Conservation (phyloP, 2,797 vertebrate species). For the Oceanodroma leucorhoa region DNA sequence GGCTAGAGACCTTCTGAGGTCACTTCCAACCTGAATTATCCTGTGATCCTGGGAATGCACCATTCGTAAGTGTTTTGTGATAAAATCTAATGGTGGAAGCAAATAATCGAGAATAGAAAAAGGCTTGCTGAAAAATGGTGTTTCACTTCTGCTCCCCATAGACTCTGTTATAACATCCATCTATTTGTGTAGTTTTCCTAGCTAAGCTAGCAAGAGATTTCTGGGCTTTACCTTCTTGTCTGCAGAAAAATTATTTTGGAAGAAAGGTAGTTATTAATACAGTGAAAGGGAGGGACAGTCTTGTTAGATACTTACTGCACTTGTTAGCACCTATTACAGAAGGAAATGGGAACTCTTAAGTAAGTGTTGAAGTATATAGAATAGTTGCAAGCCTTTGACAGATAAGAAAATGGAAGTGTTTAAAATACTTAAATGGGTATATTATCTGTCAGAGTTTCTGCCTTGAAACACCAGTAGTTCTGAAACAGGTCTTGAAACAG, state of each 20-base stretch:
- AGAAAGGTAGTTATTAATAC: not conserved
- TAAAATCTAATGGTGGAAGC: not conserved
- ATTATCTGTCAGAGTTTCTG: not conserved
- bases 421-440: not conserved
- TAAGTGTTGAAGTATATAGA: not conserved
- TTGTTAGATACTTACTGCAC: not conserved
- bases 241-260: not conserved
- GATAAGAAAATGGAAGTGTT: not conserved
- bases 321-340: not conserved
- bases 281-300: not conserved
- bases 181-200: not conserved
- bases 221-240: not conserved
- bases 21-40: not conserved
- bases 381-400: not conserved
- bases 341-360: not conserved
- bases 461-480: not conserved
- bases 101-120: not conserved
- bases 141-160: not conserved
- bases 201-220: not conserved
- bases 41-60: not conserved
- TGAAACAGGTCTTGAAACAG: no score
- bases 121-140: not conserved
- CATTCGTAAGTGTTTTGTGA: not conserved
- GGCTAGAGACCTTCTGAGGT: not conserved
- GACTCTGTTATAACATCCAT: not conserved